These are phyloP conservation scores for Trichopoda pennipes DNA, from an alignment of 2,888 invertebrate genomes.

Conservation along the genomic window DNA sequence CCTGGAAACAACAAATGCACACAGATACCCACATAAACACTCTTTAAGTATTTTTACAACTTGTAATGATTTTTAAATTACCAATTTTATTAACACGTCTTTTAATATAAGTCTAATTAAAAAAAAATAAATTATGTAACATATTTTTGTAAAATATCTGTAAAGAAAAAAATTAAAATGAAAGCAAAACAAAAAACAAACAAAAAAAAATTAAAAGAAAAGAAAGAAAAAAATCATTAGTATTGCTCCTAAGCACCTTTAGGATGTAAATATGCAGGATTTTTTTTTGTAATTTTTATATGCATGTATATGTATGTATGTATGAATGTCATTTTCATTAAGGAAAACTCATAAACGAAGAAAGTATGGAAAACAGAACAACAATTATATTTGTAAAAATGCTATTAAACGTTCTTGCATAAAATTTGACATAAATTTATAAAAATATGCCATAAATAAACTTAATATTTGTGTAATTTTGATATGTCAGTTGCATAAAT, in stretches of 20 bases:
- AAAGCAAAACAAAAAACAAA: slow-evolving; percentile 22
- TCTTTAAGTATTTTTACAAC: slow-evolving; percentile 55
- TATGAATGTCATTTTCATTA: slow-evolving; percentile 44
- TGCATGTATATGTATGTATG: slow-evolving; percentile 57
- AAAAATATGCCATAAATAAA: slow-evolving; percentile 65
- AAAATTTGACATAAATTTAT: slow-evolving; percentile 48
- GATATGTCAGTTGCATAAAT: slow-evolving; percentile 65
- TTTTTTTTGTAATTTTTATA: slow-evolving; percentile 62
- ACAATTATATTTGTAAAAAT: slow-evolving; percentile 50
- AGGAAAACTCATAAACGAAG: slow-evolving; percentile 9
- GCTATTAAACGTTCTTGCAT: slow-evolving; percentile 50
- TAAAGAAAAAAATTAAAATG: slow-evolving; percentile 64
- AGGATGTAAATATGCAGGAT: slow-evolving; percentile 53
- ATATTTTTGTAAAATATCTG: slow-evolving; percentile 69
- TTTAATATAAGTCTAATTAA: slow-evolving; percentile 55
- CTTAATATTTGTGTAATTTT: slow-evolving; percentile 64
- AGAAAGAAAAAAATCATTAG: slow-evolving; percentile 21
- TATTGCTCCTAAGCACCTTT: slow-evolving; percentile 52
- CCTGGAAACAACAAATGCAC: background rate
- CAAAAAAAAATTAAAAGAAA: slow-evolving; percentile 28
- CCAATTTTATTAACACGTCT: slow-evolving; percentile 62
- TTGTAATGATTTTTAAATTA: slow-evolving; percentile 61
- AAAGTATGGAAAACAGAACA: slow-evolving; percentile 14
- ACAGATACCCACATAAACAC: slow-evolving; percentile 22
- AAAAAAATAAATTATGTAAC: slow-evolving; percentile 48